phyloP scores from a whole-genome alignment of 2,113 vertebrate genomes.

The Hucho hucho region DNA sequence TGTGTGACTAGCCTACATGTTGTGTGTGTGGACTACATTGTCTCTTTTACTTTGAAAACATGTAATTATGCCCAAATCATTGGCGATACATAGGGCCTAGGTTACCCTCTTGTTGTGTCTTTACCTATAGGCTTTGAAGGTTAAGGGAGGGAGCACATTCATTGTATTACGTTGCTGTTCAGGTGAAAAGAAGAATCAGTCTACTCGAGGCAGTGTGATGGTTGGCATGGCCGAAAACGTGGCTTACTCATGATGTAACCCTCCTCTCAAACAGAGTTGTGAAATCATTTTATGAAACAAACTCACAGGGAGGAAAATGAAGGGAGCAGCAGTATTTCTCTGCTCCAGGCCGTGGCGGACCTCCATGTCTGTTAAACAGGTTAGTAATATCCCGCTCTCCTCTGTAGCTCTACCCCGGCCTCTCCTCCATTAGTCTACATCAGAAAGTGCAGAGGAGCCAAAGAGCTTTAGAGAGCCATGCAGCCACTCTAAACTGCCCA shows the following conservation, averaged over 20 bases:
- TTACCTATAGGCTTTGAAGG: not conserved
- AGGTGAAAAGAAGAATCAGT: conserved; percentile 19
- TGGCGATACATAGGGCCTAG: too few relatives aligned
- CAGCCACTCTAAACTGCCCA: conserved; percentile 34
- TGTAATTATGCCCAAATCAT: too few relatives aligned
- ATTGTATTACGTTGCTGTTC: conserved; percentile 9
- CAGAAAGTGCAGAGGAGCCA: conserved; percentile 43
- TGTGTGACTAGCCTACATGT: not conserved
- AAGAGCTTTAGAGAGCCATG: conserved; percentile 25
- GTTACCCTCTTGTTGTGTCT: not conserved
- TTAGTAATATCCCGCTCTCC: conserved; percentile 34
- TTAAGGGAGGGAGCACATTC: conserved; percentile 10
- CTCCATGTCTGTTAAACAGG: conserved; percentile 48
- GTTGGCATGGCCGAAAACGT: conserved; percentile 19
- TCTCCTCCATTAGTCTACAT: conserved; percentile 50
- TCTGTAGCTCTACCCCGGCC: conserved; percentile 12
- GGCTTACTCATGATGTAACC: conserved; percentile 49
- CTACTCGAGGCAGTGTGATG: conserved; percentile 27
- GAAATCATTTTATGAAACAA: conserved; percentile 53
- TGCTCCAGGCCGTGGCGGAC: conserved; percentile 30
- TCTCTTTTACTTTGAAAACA: not conserved
- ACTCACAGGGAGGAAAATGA: conserved; percentile 11
- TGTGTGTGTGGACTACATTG: not conserved
- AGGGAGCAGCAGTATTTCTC: not conserved
- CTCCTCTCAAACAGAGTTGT: conserved; percentile 37